Conservation (phyloP, 2,888 invertebrate genomes). For the Petrolisthes manimaculis region DNA sequence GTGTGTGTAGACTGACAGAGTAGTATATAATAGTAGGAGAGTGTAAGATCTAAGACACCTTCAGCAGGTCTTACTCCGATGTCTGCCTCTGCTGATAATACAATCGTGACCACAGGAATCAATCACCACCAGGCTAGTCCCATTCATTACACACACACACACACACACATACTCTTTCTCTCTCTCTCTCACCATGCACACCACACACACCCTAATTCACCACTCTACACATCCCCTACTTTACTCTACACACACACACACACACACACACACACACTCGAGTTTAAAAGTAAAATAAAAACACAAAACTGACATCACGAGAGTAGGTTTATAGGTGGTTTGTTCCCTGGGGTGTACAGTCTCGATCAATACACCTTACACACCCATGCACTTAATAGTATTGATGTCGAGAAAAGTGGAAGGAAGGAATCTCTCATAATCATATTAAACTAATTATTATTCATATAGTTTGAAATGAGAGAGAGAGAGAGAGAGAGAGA, state of each 20-base stretch:
- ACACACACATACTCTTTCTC: not conserved
- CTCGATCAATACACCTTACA: too few species aligned
- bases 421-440: not conserved
- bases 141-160: not conserved
- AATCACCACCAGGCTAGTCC: not conserved
- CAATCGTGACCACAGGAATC: not conserved
- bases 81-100: not conserved
- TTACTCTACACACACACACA: not conserved
- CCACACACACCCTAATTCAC: not conserved
- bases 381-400: too few species aligned
- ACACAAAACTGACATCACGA: too few species aligned
- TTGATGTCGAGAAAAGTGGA: not conserved
- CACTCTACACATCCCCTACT: not conserved
- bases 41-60: too few species aligned
- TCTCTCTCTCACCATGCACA: not conserved
- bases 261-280: not conserved
- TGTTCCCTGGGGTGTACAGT: too few species aligned
- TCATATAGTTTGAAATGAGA: not conserved
- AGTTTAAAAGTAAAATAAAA: too few species aligned
- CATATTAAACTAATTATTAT: not conserved
- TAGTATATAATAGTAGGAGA: too few species aligned
- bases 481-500: conserved; percentile 25
- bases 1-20: too few species aligned
- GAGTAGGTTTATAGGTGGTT: too few species aligned
- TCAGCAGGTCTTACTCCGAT: too few species aligned